Percentiles rank a stretch among this genome's conserved stretches.
phyloP scores from a whole-genome alignment of 2,888 invertebrate species.

The Ichneumoninae sp. region DNA sequence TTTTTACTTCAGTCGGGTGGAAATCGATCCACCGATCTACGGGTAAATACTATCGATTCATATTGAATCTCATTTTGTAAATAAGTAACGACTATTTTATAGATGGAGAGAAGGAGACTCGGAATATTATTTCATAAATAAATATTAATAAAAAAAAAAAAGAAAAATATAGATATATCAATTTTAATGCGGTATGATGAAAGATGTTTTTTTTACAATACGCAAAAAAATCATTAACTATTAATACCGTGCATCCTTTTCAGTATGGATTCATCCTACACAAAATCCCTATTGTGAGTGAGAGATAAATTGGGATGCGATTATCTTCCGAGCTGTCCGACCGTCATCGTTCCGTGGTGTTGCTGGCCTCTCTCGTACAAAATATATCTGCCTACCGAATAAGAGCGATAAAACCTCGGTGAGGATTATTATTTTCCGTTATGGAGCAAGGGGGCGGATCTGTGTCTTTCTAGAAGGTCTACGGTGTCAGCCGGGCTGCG shows the following conservation, averaged over 20 bases:
- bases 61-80: conserved; percentile 72
- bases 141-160: conserved; percentile 70
- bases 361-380: conserved; percentile 40
- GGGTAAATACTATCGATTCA: conserved; percentile 64
- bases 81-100: conserved; percentile 66
- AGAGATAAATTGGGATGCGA: conserved; percentile 57
- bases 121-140: conserved; percentile 69
- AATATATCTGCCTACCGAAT: conserved; percentile 34
- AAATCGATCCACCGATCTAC: conserved; percentile 29
- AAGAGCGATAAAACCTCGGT: conserved; percentile 52
- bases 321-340: conserved; percentile 60
- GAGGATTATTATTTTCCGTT: conserved; percentile 61
- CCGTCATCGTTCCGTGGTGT: conserved; percentile 50
- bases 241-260: conserved; percentile 81
- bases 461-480: conserved; percentile 77
- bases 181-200: conserved; percentile 42
- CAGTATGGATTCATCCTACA: conserved; percentile 77
- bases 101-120: conserved; percentile 67
- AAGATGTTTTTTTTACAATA: conserved; percentile 62
- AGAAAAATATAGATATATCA: conserved; percentile 55
- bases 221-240: conserved; percentile 69
- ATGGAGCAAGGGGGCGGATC: conserved; percentile 66
- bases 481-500: conserved; percentile 61
- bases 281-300: conserved; percentile 69
- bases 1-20: conserved; percentile 49